A percentile compares a stretch with the other conserved stretches of the same genome.
Evolutionary conservation across 2,113 vertebrate genomes (phyloP).

Genomic region (Chunga burmeisteri): DNA sequence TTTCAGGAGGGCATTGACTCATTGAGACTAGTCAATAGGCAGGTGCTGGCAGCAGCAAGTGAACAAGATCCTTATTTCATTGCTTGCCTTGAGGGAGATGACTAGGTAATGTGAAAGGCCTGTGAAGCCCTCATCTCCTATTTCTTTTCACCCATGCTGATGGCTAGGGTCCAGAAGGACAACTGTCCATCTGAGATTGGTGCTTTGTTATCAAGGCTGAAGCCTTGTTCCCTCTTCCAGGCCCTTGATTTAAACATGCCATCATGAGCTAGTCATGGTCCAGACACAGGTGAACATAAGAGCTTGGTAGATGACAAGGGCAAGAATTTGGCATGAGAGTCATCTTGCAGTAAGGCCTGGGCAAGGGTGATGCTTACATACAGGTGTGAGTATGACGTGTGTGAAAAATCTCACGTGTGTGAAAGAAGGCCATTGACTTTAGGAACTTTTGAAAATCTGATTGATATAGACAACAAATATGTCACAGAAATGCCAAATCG

Average conservation of each 20-base stretch:
- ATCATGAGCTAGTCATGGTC: background rate
- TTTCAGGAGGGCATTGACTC: background rate
- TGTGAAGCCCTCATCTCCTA: background rate
- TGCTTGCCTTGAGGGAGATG: background rate
- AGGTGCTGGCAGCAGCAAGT: background rate
- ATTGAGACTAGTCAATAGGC: background rate
- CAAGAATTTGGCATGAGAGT: background rate
- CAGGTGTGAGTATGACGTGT: fast-evolving
- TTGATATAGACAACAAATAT: background rate
- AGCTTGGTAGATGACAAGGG: background rate
- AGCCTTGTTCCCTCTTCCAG: background rate
- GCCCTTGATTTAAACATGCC: background rate
- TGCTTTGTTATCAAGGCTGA: background rate
- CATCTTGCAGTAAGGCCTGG: background rate
- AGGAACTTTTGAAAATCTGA: background rate
- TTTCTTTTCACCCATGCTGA: background rate
- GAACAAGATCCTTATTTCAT: background rate
- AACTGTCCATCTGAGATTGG: background rate
- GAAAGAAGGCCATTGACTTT: background rate
- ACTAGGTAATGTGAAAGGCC: background rate
- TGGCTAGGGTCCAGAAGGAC: background rate
- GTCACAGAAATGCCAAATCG: fast-evolving
- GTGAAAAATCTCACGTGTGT: background rate
- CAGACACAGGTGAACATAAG: background rate
- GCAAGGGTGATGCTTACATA: background rate